Percentiles rank a stretch among this genome's conserved stretches.
phyloP scores from a whole-genome alignment of 2,888 invertebrate species.

The Thyatira batis region DNA sequence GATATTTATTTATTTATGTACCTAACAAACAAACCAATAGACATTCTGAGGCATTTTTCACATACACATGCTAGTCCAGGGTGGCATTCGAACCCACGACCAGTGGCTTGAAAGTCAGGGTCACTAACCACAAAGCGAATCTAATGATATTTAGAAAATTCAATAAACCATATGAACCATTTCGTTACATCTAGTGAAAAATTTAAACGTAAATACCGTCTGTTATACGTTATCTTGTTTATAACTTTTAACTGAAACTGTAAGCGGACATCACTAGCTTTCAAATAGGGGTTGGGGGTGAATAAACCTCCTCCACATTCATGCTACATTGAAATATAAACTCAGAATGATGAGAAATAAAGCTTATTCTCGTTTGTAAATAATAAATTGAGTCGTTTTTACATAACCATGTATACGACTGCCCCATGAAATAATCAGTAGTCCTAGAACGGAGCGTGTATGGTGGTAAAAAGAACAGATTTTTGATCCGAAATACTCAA shows the following conservation, averaged over 20 bases:
- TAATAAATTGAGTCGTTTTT: conserved; percentile 52
- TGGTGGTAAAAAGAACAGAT: conserved; percentile 10
- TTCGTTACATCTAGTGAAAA: too few relatives aligned
- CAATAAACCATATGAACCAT: too few relatives aligned
- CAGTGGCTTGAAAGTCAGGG: too few relatives aligned
- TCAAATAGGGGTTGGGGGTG: conserved; percentile 43
- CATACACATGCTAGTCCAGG: too few relatives aligned
- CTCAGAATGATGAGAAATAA: conserved; percentile 9
- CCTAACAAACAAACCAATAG: too few relatives aligned
- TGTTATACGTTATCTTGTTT: not conserved
- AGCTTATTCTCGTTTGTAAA: conserved; percentile 23
- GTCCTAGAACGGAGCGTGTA: conserved; percentile 22
- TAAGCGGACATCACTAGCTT: conserved; percentile 25
- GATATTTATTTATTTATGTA: too few relatives aligned
- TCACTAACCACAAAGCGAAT: too few relatives aligned
- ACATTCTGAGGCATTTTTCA: too few relatives aligned
- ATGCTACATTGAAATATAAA: conserved; percentile 23
- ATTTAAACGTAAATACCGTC: not conserved
- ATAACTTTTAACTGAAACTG: not conserved
- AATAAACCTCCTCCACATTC: conserved; percentile 37
- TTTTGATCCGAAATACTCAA: conserved; percentile 2
- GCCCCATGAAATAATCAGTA: conserved; percentile 76
- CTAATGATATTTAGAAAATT: too few relatives aligned
- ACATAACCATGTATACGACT: conserved; percentile 56
- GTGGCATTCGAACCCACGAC: too few relatives aligned